Base-by-base conservation (phyloP, 2,888 invertebrate genomes). In the Beris chalybata region DNA sequence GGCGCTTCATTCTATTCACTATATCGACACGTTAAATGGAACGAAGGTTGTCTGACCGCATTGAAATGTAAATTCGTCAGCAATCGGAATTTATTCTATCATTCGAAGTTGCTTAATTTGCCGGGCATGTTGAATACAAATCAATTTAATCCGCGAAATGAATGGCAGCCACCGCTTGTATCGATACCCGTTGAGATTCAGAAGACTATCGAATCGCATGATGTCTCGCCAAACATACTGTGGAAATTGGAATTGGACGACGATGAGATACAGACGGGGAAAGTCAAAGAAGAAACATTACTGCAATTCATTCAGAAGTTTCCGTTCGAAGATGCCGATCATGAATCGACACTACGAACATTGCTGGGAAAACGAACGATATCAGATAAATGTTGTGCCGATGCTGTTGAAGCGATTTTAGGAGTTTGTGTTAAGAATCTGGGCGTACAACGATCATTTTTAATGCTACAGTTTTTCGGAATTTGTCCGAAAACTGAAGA, bases 131-230 rank as follows among this genome's bases (percentile, higher is more conserved):
- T 91, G 77, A 87, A 87, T 72, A 82, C 84, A 9, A 84, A 85
- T 29, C 83, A 85, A n/a, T 89, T 93, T 73, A 77, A 82, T 5
- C 89, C 91, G 0, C 81, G 77, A 6, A 83, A 83, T 66, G 91
- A 91, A 73, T 97, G 95, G 87, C 76, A 93, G 13, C 89, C 93
- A 5, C 96, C 97, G 0, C 86, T 90, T 4, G 90, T 88, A 76
- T 81, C 85, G 50, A 84, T 89, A 2, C 89, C 87, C 0, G 73
- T 76, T 38, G 79, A 80, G 69, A 74, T 89, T 0, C 67, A 71
- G 9, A 61, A 71, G 32, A 31, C 74, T 31, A 71, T 76, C 45
- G 55, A 65, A 2, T 44, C 70, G 0, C 65, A 74, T 11, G 70
- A 80, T 67, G 73, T 83, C 22, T 78, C 82, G 0, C 81, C 84